Evolutionary conservation across 2,797 vertebrate genomes (phyloP), one percentile per base, ranked within the genome.

Genomic region (Coranthus polyacanthus): DNA sequence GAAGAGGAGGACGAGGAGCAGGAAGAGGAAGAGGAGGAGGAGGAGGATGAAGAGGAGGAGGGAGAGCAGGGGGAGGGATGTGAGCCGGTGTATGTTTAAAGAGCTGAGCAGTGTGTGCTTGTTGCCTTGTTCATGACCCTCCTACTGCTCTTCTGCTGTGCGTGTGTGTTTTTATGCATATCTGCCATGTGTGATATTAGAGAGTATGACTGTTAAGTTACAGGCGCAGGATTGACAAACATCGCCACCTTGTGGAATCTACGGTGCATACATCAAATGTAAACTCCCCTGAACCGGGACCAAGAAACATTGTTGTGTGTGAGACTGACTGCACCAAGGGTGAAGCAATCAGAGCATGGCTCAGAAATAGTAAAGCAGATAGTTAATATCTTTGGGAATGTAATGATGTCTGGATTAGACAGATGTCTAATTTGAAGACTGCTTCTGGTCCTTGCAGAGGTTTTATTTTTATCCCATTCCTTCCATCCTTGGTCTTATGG

Each of bases 51-150:
- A 13, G 72, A 83, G 4, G 94, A 94, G 54, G 90, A 92, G 46
- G 92, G 87, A 50, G 95, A 94, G 82, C 95, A 94, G 64, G 88
- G 92, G 5, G 96, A 96, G 83, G 95, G 95, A 38, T 99, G 96
- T 84, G 96, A 98, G 86, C 98, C 97, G 0, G 97, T 99, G 63
- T 98, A 98, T n/a, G 97, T 99, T 77, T 99, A 95, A 93, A 83
- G 69, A 51, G 32, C 42, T 16, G 53, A 70, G 63, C 10, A 17
- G 55, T 17, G 58, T 57, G 38, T 41, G 45, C 8, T 78, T 53
- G 34, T 12, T 38, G 18, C 46, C 38, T 51, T 42, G 42, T 49
- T 43, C 29, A 5, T 11, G 21, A 54, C 20, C 59, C 32, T 55
- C 18, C 58, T 34, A 4, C 68, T 32, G 52, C 66, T 75, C 52